phyloP scores from a whole-genome alignment of 2,888 invertebrate genomes.

The Drosophila atripex region DNA sequence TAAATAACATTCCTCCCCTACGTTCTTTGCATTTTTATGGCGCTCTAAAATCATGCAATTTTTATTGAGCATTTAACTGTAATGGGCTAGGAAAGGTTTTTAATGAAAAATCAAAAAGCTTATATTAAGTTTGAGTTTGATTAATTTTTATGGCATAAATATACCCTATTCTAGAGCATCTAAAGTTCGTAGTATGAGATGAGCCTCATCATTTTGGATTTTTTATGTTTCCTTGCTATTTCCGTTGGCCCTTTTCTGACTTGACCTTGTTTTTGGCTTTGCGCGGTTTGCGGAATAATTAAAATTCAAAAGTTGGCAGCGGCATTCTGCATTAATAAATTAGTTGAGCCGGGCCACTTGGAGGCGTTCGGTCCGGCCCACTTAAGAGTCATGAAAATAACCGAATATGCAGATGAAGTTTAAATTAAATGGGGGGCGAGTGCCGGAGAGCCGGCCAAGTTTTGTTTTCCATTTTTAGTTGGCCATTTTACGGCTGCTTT shows the following conservation, averaged over 20 bases:
- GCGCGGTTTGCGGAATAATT: conserved; percentile 45
- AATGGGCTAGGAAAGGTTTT: conserved; percentile 4
- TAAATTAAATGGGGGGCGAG: conserved; percentile 11
- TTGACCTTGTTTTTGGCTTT: conserved; percentile 23
- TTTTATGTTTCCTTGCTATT: conserved; percentile 10
- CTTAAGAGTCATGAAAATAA: conserved; percentile 67
- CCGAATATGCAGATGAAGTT: conserved; percentile 46
- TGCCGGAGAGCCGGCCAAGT: conserved; percentile 15
- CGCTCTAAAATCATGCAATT: conserved; percentile 5
- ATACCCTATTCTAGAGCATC: not conserved
- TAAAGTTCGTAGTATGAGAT: not conserved
- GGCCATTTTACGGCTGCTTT: conserved; percentile 44
- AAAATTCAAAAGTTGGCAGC: conserved; percentile 52
- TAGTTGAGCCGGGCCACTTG: conserved; percentile 38
- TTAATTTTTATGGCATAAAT: not conserved
- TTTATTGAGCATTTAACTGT: conserved; percentile 19
- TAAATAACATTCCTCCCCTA: conserved; percentile 6
- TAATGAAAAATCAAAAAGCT: not conserved
- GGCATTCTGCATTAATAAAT: conserved; percentile 53
- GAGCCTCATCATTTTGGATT: not conserved
- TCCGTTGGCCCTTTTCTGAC: conserved; percentile 16
- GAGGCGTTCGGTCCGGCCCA: conserved; percentile 22
- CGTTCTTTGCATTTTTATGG: conserved; percentile 21
- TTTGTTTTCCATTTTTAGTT: conserved; percentile 32
- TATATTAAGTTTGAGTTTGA: not conserved